Evolutionary conservation across 2,113 vertebrate species (phyloP).

Genomic region (Engraulis encrasicolus): DNA sequence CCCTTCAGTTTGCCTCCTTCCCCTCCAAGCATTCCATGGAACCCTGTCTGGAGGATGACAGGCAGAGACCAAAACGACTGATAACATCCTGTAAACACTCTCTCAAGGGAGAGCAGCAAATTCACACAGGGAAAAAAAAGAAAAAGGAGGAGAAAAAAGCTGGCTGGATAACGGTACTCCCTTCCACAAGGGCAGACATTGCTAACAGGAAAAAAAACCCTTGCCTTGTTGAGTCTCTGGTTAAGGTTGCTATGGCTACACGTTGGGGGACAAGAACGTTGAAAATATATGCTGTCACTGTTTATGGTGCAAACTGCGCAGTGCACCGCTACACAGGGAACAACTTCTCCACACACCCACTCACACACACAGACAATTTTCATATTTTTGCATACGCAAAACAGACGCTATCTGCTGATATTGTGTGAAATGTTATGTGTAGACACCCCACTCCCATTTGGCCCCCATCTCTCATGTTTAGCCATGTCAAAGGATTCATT

Average conservation of each 20-base stretch:
- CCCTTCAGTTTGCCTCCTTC: constrained; percentile 77
- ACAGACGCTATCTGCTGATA: not conserved
- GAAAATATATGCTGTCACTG: not conserved
- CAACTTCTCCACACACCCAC: not conserved
- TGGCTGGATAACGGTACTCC: constrained; percentile 39
- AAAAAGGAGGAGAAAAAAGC: constrained; percentile 37
- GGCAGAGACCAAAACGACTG: constrained; percentile 66
- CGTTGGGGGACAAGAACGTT: not conserved
- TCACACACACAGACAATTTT: not conserved
- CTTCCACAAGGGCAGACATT: constrained; percentile 37
- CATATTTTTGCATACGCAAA: not conserved
- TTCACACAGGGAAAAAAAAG: constrained; percentile 37
- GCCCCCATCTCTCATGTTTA: not conserved
- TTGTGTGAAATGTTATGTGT: not conserved
- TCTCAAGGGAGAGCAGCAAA: constrained; percentile 55
- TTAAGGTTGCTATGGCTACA: constrained; percentile 60
- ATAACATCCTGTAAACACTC: constrained; percentile 77
- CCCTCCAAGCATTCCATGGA: constrained; percentile 73
- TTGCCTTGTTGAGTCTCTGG: constrained; percentile 62
- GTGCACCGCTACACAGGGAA: not conserved
- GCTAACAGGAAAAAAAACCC: constrained; percentile 62
- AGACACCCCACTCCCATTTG: not conserved
- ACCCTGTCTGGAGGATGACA: constrained; percentile 69
- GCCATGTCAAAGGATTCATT: not conserved
- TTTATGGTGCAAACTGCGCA: not conserved